Conservation (phyloP, 2,113 vertebrate species). For the Sinocyclocheilus maitianheensis region DNA sequence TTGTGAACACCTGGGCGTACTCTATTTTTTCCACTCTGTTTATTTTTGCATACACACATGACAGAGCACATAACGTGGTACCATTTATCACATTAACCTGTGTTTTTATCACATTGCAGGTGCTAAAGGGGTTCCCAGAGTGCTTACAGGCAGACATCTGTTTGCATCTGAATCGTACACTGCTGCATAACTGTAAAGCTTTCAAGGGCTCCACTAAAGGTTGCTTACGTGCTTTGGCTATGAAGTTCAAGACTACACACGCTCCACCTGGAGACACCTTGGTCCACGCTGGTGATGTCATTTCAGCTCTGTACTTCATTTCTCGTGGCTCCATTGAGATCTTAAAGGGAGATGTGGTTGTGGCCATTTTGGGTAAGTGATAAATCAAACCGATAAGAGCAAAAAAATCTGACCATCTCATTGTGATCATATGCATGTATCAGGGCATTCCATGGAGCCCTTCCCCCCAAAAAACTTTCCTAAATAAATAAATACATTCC, state of each 20-base stretch:
- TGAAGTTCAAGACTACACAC: slow-evolving; percentile 91
- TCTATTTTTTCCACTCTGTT: slow-evolving; percentile 10
- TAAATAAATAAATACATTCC: background rate
- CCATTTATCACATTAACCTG: slow-evolving; percentile 19
- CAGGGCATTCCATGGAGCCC: background rate
- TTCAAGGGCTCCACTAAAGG: slow-evolving; percentile 89
- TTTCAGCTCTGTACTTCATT: slow-evolving; percentile 90
- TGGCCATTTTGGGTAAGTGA: slow-evolving; percentile 85
- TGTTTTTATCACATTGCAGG: slow-evolving; percentile 67
- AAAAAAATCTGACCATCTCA: background rate
- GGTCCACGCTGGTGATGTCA: slow-evolving; percentile 87
- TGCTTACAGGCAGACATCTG: slow-evolving; percentile 92
- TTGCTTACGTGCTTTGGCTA: slow-evolving; percentile 87
- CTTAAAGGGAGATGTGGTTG: slow-evolving; percentile 83
- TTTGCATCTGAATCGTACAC: slow-evolving; percentile 86
- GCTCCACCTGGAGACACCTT: slow-evolving; percentile 88
- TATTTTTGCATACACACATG: background rate
- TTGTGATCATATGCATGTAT: background rate
- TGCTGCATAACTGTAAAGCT: slow-evolving; percentile 88
- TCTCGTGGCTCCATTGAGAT: slow-evolving; percentile 93
- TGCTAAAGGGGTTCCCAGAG: slow-evolving; percentile 90
- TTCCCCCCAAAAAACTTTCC: background rate
- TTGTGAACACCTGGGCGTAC: slow-evolving; percentile 15
- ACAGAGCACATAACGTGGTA: background rate
- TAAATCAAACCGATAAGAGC: background rate